These are phyloP conservation scores for Drosophila equinoxialis DNA, from an alignment of 1,140 invertebrate genomes.

Conservation along the genomic window DNA sequence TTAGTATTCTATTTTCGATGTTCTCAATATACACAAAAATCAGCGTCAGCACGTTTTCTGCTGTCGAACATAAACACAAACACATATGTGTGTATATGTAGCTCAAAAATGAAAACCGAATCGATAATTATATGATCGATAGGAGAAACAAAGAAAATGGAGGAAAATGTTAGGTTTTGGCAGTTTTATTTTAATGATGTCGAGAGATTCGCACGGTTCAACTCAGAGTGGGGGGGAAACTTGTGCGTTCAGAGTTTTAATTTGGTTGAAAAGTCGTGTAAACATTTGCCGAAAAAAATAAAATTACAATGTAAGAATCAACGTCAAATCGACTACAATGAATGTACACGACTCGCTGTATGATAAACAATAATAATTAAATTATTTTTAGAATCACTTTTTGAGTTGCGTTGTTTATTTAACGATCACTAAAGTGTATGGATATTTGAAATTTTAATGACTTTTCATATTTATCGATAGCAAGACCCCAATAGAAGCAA, in stretches of 20 bases:
- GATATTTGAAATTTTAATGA: constrained; percentile 66
- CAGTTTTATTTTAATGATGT: constrained; percentile 47
- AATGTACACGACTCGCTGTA: constrained; percentile 50
- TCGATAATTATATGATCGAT: constrained; percentile 57
- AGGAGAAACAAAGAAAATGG: constrained; percentile 43
- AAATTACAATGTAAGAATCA: constrained; percentile 54
- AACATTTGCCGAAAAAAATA: constrained; percentile 40
- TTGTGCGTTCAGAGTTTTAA: neutral
- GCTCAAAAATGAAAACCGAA: constrained; percentile 26
- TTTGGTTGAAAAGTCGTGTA: constrained; percentile 35
- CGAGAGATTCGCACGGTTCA: constrained; percentile 17
- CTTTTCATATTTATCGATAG: constrained; percentile 64
- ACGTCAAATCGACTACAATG: constrained; percentile 38
- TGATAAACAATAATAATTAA: constrained; percentile 64
- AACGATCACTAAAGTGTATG: constrained; percentile 69
- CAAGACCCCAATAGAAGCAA: constrained; percentile 33
- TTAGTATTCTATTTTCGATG: neutral
- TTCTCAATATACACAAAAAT: constrained; percentile 13
- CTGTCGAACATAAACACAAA: constrained; percentile 5
- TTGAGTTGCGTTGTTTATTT: constrained; percentile 63
- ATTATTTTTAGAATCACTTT: constrained; percentile 58
- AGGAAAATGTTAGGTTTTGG: constrained; percentile 20
- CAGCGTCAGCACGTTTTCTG: constrained; percentile 18
- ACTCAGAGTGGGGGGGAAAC: neutral
- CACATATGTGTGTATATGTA: neutral